Base-by-base conservation (phyloP, 2,888 invertebrate species). In the Conchocele bisecta region DNA sequence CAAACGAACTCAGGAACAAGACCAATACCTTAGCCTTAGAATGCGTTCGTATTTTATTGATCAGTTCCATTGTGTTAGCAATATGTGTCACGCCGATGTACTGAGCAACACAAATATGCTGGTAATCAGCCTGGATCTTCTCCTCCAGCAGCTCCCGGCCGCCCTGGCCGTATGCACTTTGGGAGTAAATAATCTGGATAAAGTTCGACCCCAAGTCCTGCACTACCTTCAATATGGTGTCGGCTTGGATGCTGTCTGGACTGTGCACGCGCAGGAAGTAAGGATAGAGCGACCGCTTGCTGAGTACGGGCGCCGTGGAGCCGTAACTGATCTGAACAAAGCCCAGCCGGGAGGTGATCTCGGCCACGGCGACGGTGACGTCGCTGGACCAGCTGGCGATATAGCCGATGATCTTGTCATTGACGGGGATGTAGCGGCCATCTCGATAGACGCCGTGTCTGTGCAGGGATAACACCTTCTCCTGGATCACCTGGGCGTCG, bases 131-230 rank as follows among this genome's bases (percentile, higher is more conserved):
- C 7, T 29, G 17, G 7, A 56, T 20, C 3, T 26, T 41, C 2
- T 53, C 61, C 6, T 61, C 24, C 1, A 24, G 20, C 9, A 61
- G n/a, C 33, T 72, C 66, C 46, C 71, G 51, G 13, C 82, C 82
- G 9, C 75, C 75, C 39, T 77, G 69, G 0, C 82, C 82, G 22
- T 81, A 83, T 17, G 65, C 42, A 9, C 72, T 59, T 13, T 73
- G 58, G 31, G 77, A 77, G 58, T 79, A 77, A 0, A 83, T 50
- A 46, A 83, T 65, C 39, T 83, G 82, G 15, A 83, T 74, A 20
- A 70, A 69, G 33, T 71, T 75, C 0, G 66, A 69, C 0, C 54
- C 58, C 6, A 81, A 39, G 13, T 48, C 41, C 41, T 67, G 59
- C 0, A 76, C 63, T 39, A 83, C 59, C 28, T 75, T 58, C 6